A percentile compares a stretch with the other conserved stretches of the same genome.
Evolutionary conservation across 2,113 vertebrate species (phyloP).

Genomic region (Tichodroma muraria): DNA sequence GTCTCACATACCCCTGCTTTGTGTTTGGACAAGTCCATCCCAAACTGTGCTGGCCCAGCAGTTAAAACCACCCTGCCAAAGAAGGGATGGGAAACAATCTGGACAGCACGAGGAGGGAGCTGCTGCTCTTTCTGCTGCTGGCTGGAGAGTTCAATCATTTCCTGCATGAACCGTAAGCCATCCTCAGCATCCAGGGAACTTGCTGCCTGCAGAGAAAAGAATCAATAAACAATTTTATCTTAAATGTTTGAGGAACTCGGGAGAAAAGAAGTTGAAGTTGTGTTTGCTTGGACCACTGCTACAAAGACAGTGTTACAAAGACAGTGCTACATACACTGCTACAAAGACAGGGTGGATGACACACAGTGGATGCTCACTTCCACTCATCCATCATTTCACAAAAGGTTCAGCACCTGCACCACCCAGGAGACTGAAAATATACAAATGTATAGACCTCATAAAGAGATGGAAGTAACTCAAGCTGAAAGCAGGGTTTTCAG

Average conservation of each 20-base stretch:
- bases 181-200: slow-evolving; percentile 95
- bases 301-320: too few relatives aligned
- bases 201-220: slow-evolving; percentile 75
- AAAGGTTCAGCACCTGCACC: background rate
- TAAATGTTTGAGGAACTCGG: background rate
- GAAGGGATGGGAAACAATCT: slow-evolving; percentile 94
- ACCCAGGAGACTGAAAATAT: background rate
- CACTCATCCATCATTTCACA: background rate
- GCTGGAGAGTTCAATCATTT: slow-evolving; percentile 98
- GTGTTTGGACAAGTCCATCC: slow-evolving; percentile 91
- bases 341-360: background rate
- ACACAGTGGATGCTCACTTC: background rate
- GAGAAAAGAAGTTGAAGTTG: background rate
- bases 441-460: background rate
- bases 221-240: background rate
- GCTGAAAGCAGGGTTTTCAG: background rate
- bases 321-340: too few relatives aligned
- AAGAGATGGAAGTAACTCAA: background rate
- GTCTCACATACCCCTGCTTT: slow-evolving; percentile 79
- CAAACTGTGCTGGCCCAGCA: slow-evolving; percentile 95
- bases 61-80: slow-evolving; percentile 95
- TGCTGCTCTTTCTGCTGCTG: slow-evolving; percentile 99
- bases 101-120: slow-evolving; percentile 93
- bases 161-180: slow-evolving; percentile 97
- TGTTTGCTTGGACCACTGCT: background rate